phyloP scores from a whole-genome alignment of 2,888 invertebrate genomes.

The Drosophila subsilvestris region DNA sequence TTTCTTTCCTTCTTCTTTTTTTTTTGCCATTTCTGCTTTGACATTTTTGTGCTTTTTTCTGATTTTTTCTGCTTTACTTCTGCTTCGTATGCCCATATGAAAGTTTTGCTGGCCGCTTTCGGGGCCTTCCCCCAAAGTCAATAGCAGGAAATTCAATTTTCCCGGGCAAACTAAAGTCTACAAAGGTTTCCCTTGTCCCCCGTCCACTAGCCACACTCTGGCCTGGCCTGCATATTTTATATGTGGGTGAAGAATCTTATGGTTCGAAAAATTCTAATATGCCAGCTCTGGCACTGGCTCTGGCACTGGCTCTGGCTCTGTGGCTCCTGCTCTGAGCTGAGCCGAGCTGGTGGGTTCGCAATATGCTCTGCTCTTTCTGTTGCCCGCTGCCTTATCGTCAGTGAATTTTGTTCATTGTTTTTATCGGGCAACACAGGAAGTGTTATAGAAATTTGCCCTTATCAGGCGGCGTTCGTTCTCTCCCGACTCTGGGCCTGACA shows the following conservation, averaged over 20 bases:
- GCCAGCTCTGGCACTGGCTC: slow-evolving; percentile 24
- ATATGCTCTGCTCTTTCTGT: slow-evolving; percentile 25
- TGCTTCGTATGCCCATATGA: slow-evolving; percentile 26
- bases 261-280: slow-evolving; percentile 32
- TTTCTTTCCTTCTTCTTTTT: slow-evolving; percentile 32
- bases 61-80: slow-evolving; percentile 9
- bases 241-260: slow-evolving; percentile 39
- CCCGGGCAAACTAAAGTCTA: slow-evolving; percentile 49
- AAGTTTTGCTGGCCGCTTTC: slow-evolving; percentile 32
- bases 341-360: neutral
- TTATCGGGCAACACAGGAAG: slow-evolving; percentile 59
- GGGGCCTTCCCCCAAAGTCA: slow-evolving; percentile 44
- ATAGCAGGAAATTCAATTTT: slow-evolving; percentile 65
- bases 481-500: slow-evolving; percentile 31
- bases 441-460: slow-evolving; percentile 53
- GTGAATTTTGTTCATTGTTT: slow-evolving; percentile 36
- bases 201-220: neutral
- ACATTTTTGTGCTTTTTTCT: slow-evolving; percentile 44
- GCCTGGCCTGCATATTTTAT: slow-evolving; percentile 50
- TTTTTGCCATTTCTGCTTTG: slow-evolving; percentile 36
- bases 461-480: slow-evolving; percentile 28
- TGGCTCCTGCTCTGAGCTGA: neutral
- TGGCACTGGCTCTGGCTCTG: slow-evolving; percentile 19
- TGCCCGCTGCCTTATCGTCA: slow-evolving; percentile 28
- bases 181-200: slow-evolving; percentile 33